These are phyloP conservation scores for Oriolus oriolus DNA, from an alignment of 2,113 vertebrate genomes.

Conservation along the genomic window DNA sequence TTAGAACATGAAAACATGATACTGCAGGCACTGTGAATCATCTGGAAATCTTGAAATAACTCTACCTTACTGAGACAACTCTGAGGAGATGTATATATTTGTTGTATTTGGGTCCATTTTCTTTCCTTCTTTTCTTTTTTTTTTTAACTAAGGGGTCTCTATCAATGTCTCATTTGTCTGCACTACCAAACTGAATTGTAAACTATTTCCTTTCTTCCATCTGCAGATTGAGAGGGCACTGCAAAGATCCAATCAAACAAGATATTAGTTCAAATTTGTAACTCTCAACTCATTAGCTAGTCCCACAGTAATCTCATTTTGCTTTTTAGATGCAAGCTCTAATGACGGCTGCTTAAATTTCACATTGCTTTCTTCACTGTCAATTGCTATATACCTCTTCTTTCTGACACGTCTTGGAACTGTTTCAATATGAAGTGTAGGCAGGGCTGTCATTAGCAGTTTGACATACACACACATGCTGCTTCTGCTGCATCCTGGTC, in stretches of 20 bases:
- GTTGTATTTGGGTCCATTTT: neutral
- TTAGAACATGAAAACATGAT: neutral
- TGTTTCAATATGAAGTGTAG: constrained; percentile 26
- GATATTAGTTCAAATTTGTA: constrained; percentile 20
- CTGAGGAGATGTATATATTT: neutral
- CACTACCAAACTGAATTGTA: neutral
- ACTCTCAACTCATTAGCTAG: constrained; percentile 28
- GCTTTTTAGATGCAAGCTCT: neutral
- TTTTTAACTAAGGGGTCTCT: neutral
- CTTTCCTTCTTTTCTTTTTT: neutral
- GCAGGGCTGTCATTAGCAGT: constrained; percentile 29
- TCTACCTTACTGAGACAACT: neutral
- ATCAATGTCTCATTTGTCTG: neutral
- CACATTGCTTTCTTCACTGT: constrained; percentile 33
- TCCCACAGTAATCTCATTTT: neutral
- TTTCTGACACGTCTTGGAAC: neutral
- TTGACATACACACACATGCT: constrained; percentile 3
- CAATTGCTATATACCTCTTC: constrained; percentile 13
- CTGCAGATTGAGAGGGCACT: neutral
- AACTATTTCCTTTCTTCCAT: constrained; percentile 11
- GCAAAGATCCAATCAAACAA: neutral
- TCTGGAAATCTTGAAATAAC: neutral
- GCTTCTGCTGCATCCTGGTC: neutral
- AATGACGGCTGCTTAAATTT: constrained; percentile 9
- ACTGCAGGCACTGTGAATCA: neutral